Percentiles rank a stretch among this genome's conserved stretches.
These are phyloP conservation scores for Oegoconia quadripuncta DNA, from an alignment of 2,888 invertebrate genomes.

Conservation along the genomic window DNA sequence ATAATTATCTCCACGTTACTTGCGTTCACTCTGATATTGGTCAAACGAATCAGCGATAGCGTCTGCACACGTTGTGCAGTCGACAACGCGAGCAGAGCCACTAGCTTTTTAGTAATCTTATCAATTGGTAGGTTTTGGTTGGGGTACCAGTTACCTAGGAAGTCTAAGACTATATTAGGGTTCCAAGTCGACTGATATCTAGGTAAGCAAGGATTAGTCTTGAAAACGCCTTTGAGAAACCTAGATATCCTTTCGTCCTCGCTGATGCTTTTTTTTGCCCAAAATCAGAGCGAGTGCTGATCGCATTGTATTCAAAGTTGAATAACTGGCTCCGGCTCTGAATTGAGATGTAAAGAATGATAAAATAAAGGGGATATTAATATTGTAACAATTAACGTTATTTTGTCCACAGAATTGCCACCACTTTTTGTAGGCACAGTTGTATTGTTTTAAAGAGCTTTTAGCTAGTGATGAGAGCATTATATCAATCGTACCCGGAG, in stretches of 20 bases:
- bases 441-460: slow-evolving; percentile 10
- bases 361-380: neutral
- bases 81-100: slow-evolving; percentile 10
- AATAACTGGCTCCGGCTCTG: neutral
- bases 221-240: slow-evolving; percentile 5
- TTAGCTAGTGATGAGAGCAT: slow-evolving; percentile 4
- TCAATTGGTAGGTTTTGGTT: neutral
- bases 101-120: slow-evolving; percentile 4
- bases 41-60: slow-evolving; percentile 5
- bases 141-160: neutral
- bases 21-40: slow-evolving; percentile 1
- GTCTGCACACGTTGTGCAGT: slow-evolving; percentile 11
- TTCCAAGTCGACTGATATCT: slow-evolving; percentile 8
- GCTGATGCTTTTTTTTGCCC: slow-evolving; percentile 4
- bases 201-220: neutral
- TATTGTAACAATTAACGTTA: neutral
- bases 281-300: slow-evolving; percentile 2
- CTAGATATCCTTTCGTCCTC: neutral
- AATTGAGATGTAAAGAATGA: neutral
- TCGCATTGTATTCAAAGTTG: neutral
- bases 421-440: slow-evolving; percentile 7
- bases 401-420: slow-evolving; percentile 2
- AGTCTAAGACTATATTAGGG: slow-evolving; percentile 6
- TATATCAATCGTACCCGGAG: neutral
- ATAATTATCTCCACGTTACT: slow-evolving; percentile 4